These are phyloP conservation scores for Limenitis camilla DNA, from an alignment of 2,888 invertebrate genomes.

Conservation along the genomic window DNA sequence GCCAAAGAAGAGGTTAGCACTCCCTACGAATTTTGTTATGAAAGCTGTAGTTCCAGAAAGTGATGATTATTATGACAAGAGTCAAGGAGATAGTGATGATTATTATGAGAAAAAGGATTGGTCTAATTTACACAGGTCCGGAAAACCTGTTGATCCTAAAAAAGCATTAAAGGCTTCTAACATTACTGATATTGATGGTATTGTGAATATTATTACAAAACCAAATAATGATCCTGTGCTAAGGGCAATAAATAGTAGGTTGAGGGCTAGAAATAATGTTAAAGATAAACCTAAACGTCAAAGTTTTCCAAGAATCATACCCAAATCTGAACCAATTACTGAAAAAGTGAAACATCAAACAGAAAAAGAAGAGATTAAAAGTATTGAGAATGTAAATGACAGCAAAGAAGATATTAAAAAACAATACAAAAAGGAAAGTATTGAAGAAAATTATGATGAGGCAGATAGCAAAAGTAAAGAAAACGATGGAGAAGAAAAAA, in stretches of 20 bases:
- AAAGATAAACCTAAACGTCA: constrained; percentile 14
- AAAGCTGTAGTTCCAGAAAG: constrained; percentile 46
- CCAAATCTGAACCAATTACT: constrained; percentile 2
- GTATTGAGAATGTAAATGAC: constrained; percentile 22
- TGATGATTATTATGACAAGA: constrained; percentile 54
- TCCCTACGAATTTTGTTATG: constrained; percentile 50
- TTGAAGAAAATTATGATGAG: constrained; percentile 20
- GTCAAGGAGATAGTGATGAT: constrained; percentile 52
- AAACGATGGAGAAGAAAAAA: constrained; percentile 42
- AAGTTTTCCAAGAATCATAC: constrained; percentile 7
- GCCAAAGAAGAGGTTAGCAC: constrained; percentile 58
- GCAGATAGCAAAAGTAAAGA: constrained; percentile 21
- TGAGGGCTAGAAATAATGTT: constrained; percentile 14
- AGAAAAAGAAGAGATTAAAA: constrained; percentile 10
- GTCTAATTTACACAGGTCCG: constrained; percentile 47
- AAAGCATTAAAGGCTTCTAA: constrained; percentile 21
- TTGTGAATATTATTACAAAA: constrained; percentile 50
- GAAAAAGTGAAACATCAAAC: constrained; percentile 2
- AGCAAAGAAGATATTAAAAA: constrained; percentile 15
- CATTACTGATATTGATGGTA: constrained; percentile 51
- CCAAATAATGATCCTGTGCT: constrained; percentile 30
- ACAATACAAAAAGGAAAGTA: constrained; percentile 15
- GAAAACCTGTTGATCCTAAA: constrained; percentile 22
- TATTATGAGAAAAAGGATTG: constrained; percentile 62
- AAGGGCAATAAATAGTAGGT: constrained; percentile 24